A percentile compares a stretch with the other conserved stretches of the same genome.
phyloP scores from a whole-genome alignment of 1,140 invertebrate genomes.

The Nylanderia fulva region DNA sequence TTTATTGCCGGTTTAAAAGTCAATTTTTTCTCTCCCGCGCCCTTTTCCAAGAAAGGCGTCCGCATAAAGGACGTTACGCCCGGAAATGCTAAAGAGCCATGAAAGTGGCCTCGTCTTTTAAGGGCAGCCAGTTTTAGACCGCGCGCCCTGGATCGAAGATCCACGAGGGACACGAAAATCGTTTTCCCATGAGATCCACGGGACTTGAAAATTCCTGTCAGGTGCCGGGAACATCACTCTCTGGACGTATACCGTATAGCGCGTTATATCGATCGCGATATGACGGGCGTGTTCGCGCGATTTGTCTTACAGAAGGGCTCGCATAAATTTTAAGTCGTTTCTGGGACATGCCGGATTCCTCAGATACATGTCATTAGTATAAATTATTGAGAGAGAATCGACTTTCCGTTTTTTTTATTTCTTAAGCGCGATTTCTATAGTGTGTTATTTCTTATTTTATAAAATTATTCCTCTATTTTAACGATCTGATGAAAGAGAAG shows the following conservation, averaged over 20 bases:
- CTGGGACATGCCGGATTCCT: constrained; percentile 10
- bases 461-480: neutral
- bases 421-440: neutral
- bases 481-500: neutral
- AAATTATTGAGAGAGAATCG: constrained; percentile 5
- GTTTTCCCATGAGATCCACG: constrained; percentile 75
- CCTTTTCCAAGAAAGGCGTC: constrained; percentile 23
- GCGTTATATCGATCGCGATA: constrained; percentile 58
- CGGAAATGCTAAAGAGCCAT: constrained; percentile 72
- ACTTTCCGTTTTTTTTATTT: neutral
- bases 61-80: constrained; percentile 72
- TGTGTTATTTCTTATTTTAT: neutral
- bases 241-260: constrained; percentile 54
- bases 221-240: constrained; percentile 79
- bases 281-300: constrained; percentile 77
- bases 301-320: constrained; percentile 76
- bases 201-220: constrained; percentile 80
- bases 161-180: constrained; percentile 78
- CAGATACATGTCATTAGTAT: constrained; percentile 29
- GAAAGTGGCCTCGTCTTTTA: constrained; percentile 64
- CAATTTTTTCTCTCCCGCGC: constrained; percentile 79
- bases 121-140: constrained; percentile 46
- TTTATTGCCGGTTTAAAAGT: constrained; percentile 86
- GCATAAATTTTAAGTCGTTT: constrained; percentile 9
- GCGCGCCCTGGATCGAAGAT: constrained; percentile 68